These are phyloP conservation scores for Amaurobius ferox DNA, from an alignment of 2,888 invertebrate species.

Conservation along the genomic window DNA sequence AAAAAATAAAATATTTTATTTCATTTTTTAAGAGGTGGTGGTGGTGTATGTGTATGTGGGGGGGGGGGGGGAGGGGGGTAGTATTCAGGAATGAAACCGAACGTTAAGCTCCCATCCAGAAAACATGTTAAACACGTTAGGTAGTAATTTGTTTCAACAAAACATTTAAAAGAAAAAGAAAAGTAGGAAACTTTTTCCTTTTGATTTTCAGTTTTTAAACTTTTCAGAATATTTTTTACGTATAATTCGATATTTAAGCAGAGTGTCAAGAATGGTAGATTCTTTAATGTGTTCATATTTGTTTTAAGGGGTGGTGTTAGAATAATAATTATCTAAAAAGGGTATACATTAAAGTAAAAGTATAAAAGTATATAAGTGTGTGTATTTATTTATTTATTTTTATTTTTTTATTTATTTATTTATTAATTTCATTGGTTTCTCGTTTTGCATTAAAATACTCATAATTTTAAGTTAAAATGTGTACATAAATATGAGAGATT, in stretches of 20 bases:
- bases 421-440: too few relatives aligned
- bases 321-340: background rate
- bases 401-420: background rate
- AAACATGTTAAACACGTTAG: constrained; percentile 46
- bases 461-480: too few relatives aligned
- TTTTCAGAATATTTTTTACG: background rate
- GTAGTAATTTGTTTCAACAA: constrained; percentile 55
- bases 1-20: too few relatives aligned
- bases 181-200: background rate
- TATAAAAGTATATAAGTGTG: too few relatives aligned
- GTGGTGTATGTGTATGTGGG: too few relatives aligned
- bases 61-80: too few relatives aligned
- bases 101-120: constrained; percentile 36
- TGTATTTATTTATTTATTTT: background rate
- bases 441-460: too few relatives aligned
- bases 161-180: background rate
- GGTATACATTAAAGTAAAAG: too few relatives aligned
- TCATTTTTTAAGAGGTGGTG: too few relatives aligned
- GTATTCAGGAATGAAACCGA: constrained; percentile 34
- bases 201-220: background rate
- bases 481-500: too few relatives aligned
- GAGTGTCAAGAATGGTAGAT: background rate
- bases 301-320: background rate
- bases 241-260: background rate
- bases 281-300: background rate